Evolutionary conservation across 2,888 invertebrate genomes (phyloP).

Genomic region (Adelognathus sp.): DNA sequence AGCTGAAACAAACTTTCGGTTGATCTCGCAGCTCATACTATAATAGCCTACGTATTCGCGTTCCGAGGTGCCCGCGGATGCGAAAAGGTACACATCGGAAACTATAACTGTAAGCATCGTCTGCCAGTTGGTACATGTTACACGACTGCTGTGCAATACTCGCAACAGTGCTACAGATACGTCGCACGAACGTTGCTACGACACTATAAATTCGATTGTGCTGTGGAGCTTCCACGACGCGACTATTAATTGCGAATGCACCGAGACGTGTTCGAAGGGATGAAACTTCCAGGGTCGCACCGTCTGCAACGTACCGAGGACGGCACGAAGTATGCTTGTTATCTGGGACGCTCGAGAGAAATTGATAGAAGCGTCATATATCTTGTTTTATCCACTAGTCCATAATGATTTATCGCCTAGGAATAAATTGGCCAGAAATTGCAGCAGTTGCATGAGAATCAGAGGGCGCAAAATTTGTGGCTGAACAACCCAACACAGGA

Average conservation of each 20-base stretch:
- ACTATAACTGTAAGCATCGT: constrained; percentile 2
- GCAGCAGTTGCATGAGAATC: too few species aligned
- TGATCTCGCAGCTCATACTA: background rate
- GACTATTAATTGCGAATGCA: constrained; percentile 66
- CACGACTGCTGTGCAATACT: background rate
- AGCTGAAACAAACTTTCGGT: background rate
- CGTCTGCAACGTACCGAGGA: background rate
- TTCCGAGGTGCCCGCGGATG: background rate
- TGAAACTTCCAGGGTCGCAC: constrained; percentile 46
- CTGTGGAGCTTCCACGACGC: constrained; percentile 51
- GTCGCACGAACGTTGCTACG: constrained; percentile 9
- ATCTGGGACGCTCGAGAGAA: background rate
- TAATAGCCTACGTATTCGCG: background rate
- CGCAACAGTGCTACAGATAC: constrained; percentile 2
- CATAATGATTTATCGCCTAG: background rate
- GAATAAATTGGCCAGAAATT: too few species aligned
- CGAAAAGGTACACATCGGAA: background rate
- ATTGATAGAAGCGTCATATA: background rate
- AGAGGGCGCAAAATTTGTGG: too few species aligned
- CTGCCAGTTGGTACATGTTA: background rate
- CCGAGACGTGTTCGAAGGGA: constrained; percentile 57
- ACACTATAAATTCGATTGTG: constrained; percentile 67
- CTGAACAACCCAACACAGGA: too few species aligned
- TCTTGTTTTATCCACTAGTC: background rate
- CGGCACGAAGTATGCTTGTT: background rate